Evolutionary conservation across 2,888 invertebrate genomes (phyloP).

Genomic region (Dinocampus coccinellae): DNA sequence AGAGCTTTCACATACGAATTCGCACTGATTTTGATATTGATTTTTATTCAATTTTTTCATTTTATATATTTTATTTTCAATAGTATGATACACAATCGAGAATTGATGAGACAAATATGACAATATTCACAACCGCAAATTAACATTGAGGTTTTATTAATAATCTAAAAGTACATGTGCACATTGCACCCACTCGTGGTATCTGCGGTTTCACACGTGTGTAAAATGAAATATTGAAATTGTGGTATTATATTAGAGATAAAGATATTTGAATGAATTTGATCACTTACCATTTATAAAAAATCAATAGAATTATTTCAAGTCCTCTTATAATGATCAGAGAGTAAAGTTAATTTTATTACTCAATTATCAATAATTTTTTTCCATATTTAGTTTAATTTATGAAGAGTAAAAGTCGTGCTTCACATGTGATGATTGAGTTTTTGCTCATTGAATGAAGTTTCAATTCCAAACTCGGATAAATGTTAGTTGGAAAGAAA

Average conservation of each 20-base stretch:
- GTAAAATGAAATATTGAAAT: slow-evolving; percentile 5
- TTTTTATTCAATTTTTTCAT: neutral
- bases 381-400: neutral
- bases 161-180: neutral
- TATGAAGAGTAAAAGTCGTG: slow-evolving; percentile 50
- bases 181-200: neutral
- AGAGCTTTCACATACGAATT: slow-evolving; percentile 36
- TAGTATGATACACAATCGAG: too few species aligned
- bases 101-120: neutral
- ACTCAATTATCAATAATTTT: neutral
- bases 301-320: slow-evolving; percentile 11
- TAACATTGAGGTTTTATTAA: neutral
- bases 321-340: neutral
- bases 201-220: neutral
- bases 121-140: neutral
- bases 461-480: neutral
- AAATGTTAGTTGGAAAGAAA: slow-evolving; percentile 41
- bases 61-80: too few species aligned
- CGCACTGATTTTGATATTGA: neutral
- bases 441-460: neutral
- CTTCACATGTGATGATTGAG: slow-evolving; percentile 13
- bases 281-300: neutral
- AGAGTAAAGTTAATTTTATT: neutral
- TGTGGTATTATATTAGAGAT: neutral
- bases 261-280: slow-evolving; percentile 14